These are phyloP conservation scores for Sula dactylatra DNA, from an alignment of 2,113 vertebrate species.

Conservation along the genomic window DNA sequence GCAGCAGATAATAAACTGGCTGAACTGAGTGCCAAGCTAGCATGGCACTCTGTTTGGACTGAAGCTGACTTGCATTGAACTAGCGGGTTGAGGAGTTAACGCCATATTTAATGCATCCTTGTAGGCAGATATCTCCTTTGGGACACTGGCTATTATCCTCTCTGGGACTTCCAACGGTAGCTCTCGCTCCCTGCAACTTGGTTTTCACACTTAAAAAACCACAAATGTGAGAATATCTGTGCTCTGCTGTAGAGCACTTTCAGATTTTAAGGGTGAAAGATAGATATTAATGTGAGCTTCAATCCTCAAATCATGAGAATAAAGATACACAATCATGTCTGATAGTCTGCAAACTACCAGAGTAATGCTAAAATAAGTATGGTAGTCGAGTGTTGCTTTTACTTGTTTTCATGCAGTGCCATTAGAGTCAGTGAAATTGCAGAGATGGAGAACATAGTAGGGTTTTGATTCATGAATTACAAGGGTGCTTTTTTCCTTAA, in stretches of 20 bases:
- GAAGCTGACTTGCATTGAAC: neutral
- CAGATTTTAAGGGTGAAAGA: neutral
- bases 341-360: neutral
- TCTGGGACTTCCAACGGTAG: neutral
- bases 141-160: neutral
- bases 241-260: neutral
- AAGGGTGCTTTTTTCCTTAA: neutral
- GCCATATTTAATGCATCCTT: neutral
- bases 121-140: neutral
- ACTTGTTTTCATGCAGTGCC: fast-evolving
- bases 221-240: neutral
- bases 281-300: neutral
- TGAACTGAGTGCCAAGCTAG: neutral
- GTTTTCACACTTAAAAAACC: neutral
- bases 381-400: neutral
- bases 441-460: neutral
- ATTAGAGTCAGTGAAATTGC: neutral
- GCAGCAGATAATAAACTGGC: neutral
- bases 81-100: neutral
- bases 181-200: neutral
- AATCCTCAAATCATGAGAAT: neutral
- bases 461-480: neutral
- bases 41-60: neutral
- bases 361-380: neutral
- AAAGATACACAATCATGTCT: neutral